A percentile compares a stretch with the other conserved stretches of the same genome.
Conservation (phyloP, 1,140 invertebrate species). For the Leptinotarsa defecta region DNA sequence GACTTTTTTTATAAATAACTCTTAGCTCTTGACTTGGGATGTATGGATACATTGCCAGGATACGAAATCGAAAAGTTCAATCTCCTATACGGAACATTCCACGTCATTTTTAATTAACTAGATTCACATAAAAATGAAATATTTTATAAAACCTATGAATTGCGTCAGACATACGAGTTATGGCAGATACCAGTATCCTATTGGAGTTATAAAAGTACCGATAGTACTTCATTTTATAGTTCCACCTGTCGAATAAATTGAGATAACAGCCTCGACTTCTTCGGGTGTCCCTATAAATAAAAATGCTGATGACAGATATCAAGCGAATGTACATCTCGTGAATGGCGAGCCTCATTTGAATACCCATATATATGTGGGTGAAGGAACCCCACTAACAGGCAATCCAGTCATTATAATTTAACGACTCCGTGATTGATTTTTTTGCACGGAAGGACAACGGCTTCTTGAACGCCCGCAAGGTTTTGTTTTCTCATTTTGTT, state of each 20-base stretch:
- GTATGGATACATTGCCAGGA: too few species aligned
- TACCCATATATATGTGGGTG: constrained; percentile 1
- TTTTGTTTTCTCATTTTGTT: too few species aligned
- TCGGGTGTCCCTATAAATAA: background rate
- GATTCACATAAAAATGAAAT: background rate
- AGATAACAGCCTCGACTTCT: constrained; percentile 8
- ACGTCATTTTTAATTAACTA: background rate
- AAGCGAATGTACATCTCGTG: background rate
- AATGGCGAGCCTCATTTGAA: background rate
- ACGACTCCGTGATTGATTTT: too few species aligned
- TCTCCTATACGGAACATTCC: background rate
- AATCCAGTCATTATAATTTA: too few species aligned
- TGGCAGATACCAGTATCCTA: background rate
- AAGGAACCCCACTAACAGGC: background rate
- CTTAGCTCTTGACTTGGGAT: too few species aligned
- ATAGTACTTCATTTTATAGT: constrained; percentile 3
- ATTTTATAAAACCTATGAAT: background rate
- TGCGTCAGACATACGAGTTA: background rate
- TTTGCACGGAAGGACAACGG: too few species aligned
- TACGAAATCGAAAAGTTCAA: background rate
- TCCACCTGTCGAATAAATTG: constrained; percentile 8
- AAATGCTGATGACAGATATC: background rate
- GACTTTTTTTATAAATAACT: too few species aligned
- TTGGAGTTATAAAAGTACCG: background rate
- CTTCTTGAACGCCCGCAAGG: too few species aligned